Percentiles rank a stretch among this genome's conserved stretches.
Conservation (phyloP, 2,797 vertebrate species). For the Botia kubotai region DNA sequence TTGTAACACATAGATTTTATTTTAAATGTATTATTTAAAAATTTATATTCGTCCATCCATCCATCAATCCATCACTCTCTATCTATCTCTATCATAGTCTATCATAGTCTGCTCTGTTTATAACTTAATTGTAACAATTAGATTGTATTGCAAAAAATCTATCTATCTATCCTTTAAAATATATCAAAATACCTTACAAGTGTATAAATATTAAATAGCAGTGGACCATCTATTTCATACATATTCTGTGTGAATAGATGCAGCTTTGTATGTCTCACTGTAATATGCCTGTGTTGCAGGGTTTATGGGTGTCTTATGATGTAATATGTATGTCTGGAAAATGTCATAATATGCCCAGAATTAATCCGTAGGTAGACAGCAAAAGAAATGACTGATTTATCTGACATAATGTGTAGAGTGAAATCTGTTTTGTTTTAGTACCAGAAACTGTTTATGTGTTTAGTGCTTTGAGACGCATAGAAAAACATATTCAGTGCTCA, state of each 20-base stretch:
- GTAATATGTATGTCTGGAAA: slow-evolving; percentile 27
- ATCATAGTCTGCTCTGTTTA: too few species aligned
- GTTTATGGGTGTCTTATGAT: neutral
- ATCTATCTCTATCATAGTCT: too few species aligned
- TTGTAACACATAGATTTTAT: too few species aligned
- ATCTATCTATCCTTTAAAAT: too few species aligned
- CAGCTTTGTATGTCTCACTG: neutral
- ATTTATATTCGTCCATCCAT: too few species aligned
- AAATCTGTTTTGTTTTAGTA: slow-evolving; percentile 48
- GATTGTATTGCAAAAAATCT: too few species aligned
- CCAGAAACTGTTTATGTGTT: slow-evolving; percentile 52
- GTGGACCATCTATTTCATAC: neutral
- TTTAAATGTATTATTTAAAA: too few species aligned
- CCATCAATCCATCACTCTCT: too few species aligned
- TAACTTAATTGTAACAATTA: too few species aligned
- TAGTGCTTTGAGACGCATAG: slow-evolving; percentile 37
- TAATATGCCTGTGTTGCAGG: neutral
- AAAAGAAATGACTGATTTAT: slow-evolving; percentile 29
- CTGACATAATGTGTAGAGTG: slow-evolving; percentile 32
- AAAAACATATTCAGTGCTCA: slow-evolving; percentile 39
- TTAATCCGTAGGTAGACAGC: neutral
- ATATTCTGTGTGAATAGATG: neutral
- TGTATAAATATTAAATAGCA: neutral
- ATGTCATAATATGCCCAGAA: slow-evolving; percentile 2
- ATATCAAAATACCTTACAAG: too few species aligned